Base-by-base conservation (phyloP, 2,113 vertebrate species). In the Pseudolaguvia tuberculata region DNA sequence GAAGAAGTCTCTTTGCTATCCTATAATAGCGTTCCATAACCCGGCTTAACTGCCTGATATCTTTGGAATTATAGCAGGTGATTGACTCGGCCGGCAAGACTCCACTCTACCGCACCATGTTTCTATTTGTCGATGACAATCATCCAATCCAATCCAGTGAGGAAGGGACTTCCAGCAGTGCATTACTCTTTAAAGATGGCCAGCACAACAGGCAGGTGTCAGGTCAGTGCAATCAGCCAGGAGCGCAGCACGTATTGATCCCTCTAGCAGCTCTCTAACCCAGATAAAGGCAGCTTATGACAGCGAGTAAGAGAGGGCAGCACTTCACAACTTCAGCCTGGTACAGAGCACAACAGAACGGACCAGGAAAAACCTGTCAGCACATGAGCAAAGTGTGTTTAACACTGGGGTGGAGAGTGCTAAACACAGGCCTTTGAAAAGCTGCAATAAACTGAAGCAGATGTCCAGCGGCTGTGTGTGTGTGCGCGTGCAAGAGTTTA, bases 191-290 rank as follows among this genome's bases (percentile, higher is more conserved):
- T 75, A 56, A 76, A 78, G 80, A 78, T 73, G 76, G 68, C 73
- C 45, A 51, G 61, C 70, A 72, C 61, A 77, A 79, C 73, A 78
- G 72, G 69, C 76, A 81, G 77, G 80, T 81, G 80, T 81, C 80
- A 75, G 80, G 61, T 76, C 80, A 76, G 73, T 58, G 62, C 73
- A 78, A 78, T 81, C 80, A 78, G 80, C 69, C 70, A 68, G 25
- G 56, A 78, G 73, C 63, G 70, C 68, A 20, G 62, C 73, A 27
- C 20, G 57, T 79, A 81, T 79, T 66, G 80, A 81, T 81, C 80
- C 48, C 47, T 72, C 68, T 45, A n/a, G 50, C 50, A 47, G 61
- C 45, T 65, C 55, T 75, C 58, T 59, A 47, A n/a, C 68, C 65
- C 68, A 69, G 77, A 81, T 81, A 76, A 81, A 81, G 71, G 72